These are phyloP conservation scores for Archips xylosteana DNA, from an alignment of 2,888 invertebrate species.

Conservation along the genomic window DNA sequence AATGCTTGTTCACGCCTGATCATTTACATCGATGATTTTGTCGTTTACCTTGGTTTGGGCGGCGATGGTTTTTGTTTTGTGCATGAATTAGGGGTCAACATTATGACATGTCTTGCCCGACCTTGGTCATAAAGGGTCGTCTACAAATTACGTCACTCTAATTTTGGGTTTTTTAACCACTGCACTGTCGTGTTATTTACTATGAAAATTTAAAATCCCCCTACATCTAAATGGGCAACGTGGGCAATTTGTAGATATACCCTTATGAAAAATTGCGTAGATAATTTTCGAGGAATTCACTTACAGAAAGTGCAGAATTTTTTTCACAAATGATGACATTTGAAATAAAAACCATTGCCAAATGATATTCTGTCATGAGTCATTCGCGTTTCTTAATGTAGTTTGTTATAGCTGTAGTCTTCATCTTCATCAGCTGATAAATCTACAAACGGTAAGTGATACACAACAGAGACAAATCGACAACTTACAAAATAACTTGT, in stretches of 20 bases:
- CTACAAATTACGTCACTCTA: not conserved
- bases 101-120: too few relatives aligned
- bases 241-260: too few relatives aligned
- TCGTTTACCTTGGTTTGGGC: conserved; percentile 65
- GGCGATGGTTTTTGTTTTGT: conserved; percentile 64
- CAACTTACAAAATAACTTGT: conserved; percentile 14
- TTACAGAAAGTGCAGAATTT: too few relatives aligned
- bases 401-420: conserved; percentile 76
- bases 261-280: too few relatives aligned
- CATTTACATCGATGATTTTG: conserved; percentile 61
- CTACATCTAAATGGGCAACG: too few relatives aligned
- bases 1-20: conserved; percentile 73
- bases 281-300: too few relatives aligned
- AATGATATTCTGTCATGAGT: conserved; percentile 58
- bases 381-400: conserved; percentile 72
- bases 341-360: conserved; percentile 33
- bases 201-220: too few relatives aligned
- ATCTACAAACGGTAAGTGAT: conserved; percentile 60
- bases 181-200: too few relatives aligned
- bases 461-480: conserved; percentile 44
- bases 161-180: not conserved
- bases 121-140: too few relatives aligned
- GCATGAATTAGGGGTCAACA: conserved; percentile 2
- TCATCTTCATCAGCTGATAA: conserved; percentile 63
- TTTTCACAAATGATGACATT: too few relatives aligned